These are phyloP conservation scores for Sternotherus odoratus DNA, from an alignment of 2,797 vertebrate species.

Conservation along the genomic window DNA sequence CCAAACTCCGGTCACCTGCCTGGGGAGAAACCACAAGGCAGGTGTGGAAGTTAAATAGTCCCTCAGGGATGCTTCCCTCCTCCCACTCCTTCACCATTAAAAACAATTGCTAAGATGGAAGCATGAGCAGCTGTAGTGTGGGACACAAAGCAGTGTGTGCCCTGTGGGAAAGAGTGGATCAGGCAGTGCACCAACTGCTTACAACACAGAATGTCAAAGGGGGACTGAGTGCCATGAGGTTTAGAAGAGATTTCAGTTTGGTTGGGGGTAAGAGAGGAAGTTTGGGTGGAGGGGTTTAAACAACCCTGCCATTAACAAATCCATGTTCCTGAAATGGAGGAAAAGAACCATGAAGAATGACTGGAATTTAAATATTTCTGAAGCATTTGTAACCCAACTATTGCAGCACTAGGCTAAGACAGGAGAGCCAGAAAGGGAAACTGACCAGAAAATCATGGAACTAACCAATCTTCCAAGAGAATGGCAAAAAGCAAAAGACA, in stretches of 20 bases:
- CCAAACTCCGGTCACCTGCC: constrained; percentile 2
- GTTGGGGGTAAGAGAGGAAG: not conserved
- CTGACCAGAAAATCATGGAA: not conserved
- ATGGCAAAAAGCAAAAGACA: not conserved
- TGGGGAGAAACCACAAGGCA: constrained; percentile 14
- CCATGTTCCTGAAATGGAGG: not conserved
- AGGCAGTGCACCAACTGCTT: not conserved
- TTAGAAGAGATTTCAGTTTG: not conserved
- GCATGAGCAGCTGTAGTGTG: not conserved
- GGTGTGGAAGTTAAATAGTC: constrained; percentile 18
- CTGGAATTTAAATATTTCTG: not conserved
- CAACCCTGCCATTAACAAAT: not conserved
- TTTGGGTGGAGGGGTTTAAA: not conserved
- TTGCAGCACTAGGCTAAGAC: not conserved
- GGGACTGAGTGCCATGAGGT: not conserved
- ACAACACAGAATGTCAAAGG: not conserved
- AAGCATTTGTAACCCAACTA: not conserved
- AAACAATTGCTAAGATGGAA: not conserved
- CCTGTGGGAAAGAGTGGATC: not conserved
- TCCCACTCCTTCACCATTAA: not conserved
- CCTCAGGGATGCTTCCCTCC: constrained; percentile 16
- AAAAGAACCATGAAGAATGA: not conserved
- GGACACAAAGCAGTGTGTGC: not conserved
- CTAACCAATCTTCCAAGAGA: not conserved
- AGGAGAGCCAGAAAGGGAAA: not conserved